Evolutionary conservation across 2,888 invertebrate species (phyloP), one percentile per base, ranked within the genome.

Genomic region (Tipula lateralis): DNA sequence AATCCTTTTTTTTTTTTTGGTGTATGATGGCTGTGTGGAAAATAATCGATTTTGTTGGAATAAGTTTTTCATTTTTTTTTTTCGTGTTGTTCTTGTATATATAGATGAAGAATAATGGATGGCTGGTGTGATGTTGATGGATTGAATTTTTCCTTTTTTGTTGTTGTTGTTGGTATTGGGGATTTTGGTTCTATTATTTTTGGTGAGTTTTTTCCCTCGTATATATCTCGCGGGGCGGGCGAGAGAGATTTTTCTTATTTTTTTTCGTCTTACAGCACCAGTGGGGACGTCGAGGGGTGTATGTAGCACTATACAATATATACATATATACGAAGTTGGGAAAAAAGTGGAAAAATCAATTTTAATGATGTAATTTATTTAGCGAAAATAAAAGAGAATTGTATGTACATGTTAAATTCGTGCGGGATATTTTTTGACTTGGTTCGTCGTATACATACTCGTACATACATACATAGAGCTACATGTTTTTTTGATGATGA

Each of bases 341-440:
- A n/a, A 39, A 39, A 39, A 9, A 13, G 7, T 24, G 66, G 24
- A 66, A 66, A 66, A 66, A 66, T 66, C 66, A 66, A 66, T 66
- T 66, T 66, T 66, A 66, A 66, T 66, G 66, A 66, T 66, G 66
- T 66, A 66, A 66, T 66, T 66, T 66, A 66, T 66, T 66, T 66
- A 66, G 66, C 66, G 66, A 66, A 66, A 44, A 66, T 19, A 66
- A 66, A 66, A 66, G 66, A 66, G 66, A 66, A 66, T 24, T 66
- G 39, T 44, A 5, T 50, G 50, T 50, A 24, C 50, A 66, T 24
- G 66, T 66, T 24, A 66, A 19, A 66, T 24, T 66, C 9, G 66
- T 24, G 66, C 66, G 19, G 66, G 66, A 66, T 24, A 66, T 66
- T 50, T n/a, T n/a, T 66, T 66, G 24, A 12, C 19, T 24, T 66